Evolutionary conservation across 2,888 invertebrate species (phyloP), one percentile per base, ranked within the genome.

Genomic region (Pheosia tremula): DNA sequence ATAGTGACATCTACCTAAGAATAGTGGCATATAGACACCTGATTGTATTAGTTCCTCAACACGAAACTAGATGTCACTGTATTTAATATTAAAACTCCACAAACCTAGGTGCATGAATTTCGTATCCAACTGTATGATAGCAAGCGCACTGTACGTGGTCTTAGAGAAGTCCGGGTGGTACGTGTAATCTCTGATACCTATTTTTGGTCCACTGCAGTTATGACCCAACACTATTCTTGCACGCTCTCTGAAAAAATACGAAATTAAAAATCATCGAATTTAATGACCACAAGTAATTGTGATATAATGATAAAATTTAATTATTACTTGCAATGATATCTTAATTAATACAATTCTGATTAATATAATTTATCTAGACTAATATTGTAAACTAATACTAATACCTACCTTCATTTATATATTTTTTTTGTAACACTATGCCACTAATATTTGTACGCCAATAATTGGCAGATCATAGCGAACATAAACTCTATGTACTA

Each of bases 91-190:
- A 53, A 36, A 53, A 53, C 24, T 6, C n/a, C 3, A 37, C 37
- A 38, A 54, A 75, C 74, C 56, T 5, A 53, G 6, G 9, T 0
- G 52, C 8, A 61, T 56, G 39, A 63, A 41, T 36, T 74, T 75
- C 0, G 66, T 70, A 10, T 82, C 78, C 55, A 86, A 61, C 13
- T 87, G 86, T 10, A 87, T 68, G 52, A 86, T 61, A 0, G 77
- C 80, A 0, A 84, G 54, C 0, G 85, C 66, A 39, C 79, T 84
- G 59, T 69, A 75, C 0, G 80, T 78, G 1, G 49, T 62, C 3
- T 43, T 66, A 0, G 64, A 59, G 57, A 77, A 86, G 47, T 85
- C 83, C 0, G 81, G 81, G 11, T 86, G 85, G 63, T 75, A 85
- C 2, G 66, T 68, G 59, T 86, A 86, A 41, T 84, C 83, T 0